Evolutionary conservation across 2,888 invertebrate species (phyloP).

Genomic region (Leptopterna dolabrata): DNA sequence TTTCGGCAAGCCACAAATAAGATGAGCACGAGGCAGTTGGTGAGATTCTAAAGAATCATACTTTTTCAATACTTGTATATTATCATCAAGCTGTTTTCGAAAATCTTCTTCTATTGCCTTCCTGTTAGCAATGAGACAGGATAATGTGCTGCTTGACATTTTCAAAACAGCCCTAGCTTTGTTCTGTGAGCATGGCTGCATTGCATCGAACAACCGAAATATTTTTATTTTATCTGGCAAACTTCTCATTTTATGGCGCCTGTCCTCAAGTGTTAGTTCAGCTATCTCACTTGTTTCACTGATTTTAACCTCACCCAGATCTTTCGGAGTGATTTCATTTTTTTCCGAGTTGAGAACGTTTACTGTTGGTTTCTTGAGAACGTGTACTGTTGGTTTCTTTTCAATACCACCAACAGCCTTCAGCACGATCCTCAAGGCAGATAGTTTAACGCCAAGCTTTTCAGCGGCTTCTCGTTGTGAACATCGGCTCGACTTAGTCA

Average conservation of each 20-base stretch:
- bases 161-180: not conserved
- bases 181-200: conserved; percentile 15
- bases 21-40: not conserved
- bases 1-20: not conserved
- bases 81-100: not conserved
- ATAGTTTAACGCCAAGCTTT: not conserved
- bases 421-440: not conserved
- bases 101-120: not conserved
- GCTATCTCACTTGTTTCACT: not conserved
- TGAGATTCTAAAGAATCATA: not conserved
- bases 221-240: not conserved
- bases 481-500: not conserved
- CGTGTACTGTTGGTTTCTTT: not conserved
- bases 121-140: not conserved
- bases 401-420: not conserved
- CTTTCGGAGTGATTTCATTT: not conserved
- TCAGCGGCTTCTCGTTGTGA: not conserved
- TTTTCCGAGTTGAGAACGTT: not conserved
- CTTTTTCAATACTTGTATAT: not conserved
- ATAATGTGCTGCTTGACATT: not conserved
- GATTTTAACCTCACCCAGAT: not conserved
- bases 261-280: not conserved
- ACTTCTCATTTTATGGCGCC: not conserved
- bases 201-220: not conserved
- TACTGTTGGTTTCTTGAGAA: not conserved